phyloP scores from a whole-genome alignment of 2,888 invertebrate species.

The Chloroclysta siterata region DNA sequence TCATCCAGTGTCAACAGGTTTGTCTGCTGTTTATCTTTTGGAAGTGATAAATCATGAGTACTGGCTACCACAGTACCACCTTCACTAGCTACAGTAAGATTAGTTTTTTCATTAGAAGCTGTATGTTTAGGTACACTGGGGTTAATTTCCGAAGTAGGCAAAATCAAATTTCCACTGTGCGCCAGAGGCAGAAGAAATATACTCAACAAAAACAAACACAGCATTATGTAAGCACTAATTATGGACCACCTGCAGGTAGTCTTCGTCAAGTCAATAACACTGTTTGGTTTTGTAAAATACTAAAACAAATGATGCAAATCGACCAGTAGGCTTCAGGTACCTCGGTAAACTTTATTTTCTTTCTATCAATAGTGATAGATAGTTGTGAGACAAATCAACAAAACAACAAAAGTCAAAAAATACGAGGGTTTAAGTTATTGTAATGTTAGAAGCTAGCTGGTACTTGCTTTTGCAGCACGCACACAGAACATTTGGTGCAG shows the following conservation, averaged over 20 bases:
- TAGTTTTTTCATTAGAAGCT: conserved; percentile 40
- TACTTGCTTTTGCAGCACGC: too few species aligned
- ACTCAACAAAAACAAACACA: conserved; percentile 20
- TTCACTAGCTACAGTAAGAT: conserved; percentile 58
- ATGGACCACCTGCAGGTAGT: neutral
- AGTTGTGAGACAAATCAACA: too few species aligned
- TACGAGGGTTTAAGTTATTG: too few species aligned
- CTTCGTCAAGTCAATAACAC: conserved; percentile 1
- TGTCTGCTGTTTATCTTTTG: conserved; percentile 52
- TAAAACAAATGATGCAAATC: too few species aligned
- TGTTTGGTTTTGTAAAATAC: neutral
- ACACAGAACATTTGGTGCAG: too few species aligned
- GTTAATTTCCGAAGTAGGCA: conserved; percentile 12
- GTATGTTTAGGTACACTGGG: neutral
- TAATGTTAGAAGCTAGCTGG: too few species aligned
- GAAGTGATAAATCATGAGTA: conserved; percentile 47
- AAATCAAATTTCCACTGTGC: conserved; percentile 23
- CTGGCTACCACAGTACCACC: conserved; percentile 60
- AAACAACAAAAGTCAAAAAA: too few species aligned
- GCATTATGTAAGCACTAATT: conserved; percentile 12
- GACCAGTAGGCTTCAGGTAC: too few species aligned
- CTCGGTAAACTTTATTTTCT: too few species aligned
- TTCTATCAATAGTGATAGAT: too few species aligned
- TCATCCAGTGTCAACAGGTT: conserved; percentile 53
- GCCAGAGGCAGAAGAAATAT: conserved; percentile 20